These are phyloP conservation scores for Hirtodrosophila histrioides DNA, from an alignment of 2,888 invertebrate species.

Conservation along the genomic window DNA sequence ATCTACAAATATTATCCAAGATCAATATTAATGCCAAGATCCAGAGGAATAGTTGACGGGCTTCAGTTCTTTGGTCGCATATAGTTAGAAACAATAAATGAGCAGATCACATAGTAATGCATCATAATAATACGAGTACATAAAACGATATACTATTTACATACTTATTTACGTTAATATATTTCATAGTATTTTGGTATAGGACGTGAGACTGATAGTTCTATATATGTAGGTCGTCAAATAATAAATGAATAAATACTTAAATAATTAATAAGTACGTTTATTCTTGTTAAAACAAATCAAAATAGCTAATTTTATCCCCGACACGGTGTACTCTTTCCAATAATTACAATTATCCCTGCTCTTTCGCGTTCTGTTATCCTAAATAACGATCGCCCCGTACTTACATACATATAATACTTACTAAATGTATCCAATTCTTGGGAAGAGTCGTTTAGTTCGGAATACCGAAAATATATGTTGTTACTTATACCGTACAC, in stretches of 20 bases:
- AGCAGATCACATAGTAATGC: slow-evolving; percentile 2
- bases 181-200: slow-evolving; percentile 70
- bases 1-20: neutral
- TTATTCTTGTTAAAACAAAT: slow-evolving; percentile 43
- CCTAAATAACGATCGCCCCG: neutral
- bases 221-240: slow-evolving; percentile 76
- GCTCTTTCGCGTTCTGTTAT: neutral
- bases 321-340: slow-evolving; percentile 23
- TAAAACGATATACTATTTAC: slow-evolving; percentile 38
- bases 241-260: slow-evolving; percentile 24
- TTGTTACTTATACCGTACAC: slow-evolving; percentile 31
- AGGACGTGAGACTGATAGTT: slow-evolving; percentile 83
- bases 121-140: slow-evolving; percentile 17
- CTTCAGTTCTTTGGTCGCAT: slow-evolving; percentile 6
- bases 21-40: slow-evolving; percentile 4
- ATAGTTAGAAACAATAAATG: neutral
- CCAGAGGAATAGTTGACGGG: neutral
- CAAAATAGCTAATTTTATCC: slow-evolving; percentile 67
- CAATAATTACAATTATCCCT: slow-evolving; percentile 1
- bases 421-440: slow-evolving; percentile 5
- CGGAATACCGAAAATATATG: slow-evolving; percentile 48
- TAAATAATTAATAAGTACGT: slow-evolving; percentile 38
- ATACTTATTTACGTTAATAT: slow-evolving; percentile 49
- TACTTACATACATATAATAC: neutral
- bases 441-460: slow-evolving; percentile 46